These are phyloP conservation scores for Columba janthina DNA, from an alignment of 2,113 vertebrate genomes.

Conservation along the genomic window DNA sequence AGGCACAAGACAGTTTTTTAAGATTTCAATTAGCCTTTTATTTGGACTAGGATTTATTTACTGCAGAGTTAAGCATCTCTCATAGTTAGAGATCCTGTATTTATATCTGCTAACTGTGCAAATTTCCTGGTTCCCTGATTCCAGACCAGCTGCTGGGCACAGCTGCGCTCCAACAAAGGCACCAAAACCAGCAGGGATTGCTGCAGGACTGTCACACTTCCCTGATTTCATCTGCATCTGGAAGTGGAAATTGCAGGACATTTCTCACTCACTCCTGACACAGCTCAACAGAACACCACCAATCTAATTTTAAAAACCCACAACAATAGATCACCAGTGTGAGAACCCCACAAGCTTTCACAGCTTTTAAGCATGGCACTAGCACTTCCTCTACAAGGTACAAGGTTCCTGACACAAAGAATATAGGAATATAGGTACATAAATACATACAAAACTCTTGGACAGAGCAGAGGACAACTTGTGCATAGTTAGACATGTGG, in stretches of 20 bases:
- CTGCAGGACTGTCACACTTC: constrained; percentile 23
- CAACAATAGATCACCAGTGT: background rate
- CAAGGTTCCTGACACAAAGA: background rate
- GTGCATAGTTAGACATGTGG: background rate
- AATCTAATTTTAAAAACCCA: background rate
- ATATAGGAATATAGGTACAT: background rate
- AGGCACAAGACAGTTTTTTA: constrained; percentile 60
- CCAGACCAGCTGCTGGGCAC: constrained; percentile 74
- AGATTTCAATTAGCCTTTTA: constrained; percentile 62
- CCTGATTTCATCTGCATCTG: constrained; percentile 49
- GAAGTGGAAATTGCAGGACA: constrained; percentile 32
- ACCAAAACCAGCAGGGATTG: constrained; percentile 46
- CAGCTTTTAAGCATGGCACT: background rate
- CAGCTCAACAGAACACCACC: background rate
- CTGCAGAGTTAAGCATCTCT: constrained; percentile 62
- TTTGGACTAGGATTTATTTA: constrained; percentile 37
- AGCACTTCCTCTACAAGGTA: background rate
- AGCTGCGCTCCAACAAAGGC: constrained; percentile 71
- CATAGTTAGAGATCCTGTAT: constrained; percentile 55
- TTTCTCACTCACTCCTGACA: constrained; percentile 29
- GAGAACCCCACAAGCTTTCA: background rate
- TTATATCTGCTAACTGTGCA: constrained; percentile 72
- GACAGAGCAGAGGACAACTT: background rate
- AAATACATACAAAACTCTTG: background rate
- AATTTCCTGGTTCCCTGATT: constrained; percentile 66